Conservation (phyloP, 1,140 invertebrate genomes). For the Mizuhopecten yessoensis region DNA sequence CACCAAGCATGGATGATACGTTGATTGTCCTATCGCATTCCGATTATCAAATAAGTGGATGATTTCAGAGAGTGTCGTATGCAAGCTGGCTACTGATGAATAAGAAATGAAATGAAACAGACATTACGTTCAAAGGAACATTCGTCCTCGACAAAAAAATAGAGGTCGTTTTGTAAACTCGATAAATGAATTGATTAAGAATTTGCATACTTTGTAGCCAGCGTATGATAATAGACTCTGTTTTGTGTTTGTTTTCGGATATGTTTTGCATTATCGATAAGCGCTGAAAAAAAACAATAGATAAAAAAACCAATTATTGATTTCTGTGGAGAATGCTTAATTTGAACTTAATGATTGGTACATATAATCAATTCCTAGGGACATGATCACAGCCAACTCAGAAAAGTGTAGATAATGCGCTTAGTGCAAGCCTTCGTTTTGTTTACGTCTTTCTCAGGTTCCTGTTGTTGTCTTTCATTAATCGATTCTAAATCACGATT, state of each 20-base stretch:
- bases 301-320: too few species aligned
- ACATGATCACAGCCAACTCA: too few species aligned
- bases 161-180: not conserved
- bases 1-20: not conserved
- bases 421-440: too few species aligned
- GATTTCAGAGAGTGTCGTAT: not conserved
- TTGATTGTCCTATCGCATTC: not conserved
- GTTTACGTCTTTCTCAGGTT: too few species aligned
- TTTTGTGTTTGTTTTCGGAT: too few species aligned
- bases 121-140: not conserved
- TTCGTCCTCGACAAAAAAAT: not conserved
- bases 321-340: too few species aligned
- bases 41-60: constrained; percentile 26
- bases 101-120: constrained; percentile 12
- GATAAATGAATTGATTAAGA: not conserved
- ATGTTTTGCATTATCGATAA: not conserved
- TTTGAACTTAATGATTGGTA: too few species aligned
- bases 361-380: too few species aligned
- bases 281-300: too few species aligned
- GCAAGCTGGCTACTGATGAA: not conserved
- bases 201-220: not conserved
- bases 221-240: not conserved
- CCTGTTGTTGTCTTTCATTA: too few species aligned
- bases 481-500: too few species aligned
- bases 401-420: too few species aligned